phyloP scores from a whole-genome alignment of 2,888 invertebrate genomes.

The Margaritifera margaritifera region DNA sequence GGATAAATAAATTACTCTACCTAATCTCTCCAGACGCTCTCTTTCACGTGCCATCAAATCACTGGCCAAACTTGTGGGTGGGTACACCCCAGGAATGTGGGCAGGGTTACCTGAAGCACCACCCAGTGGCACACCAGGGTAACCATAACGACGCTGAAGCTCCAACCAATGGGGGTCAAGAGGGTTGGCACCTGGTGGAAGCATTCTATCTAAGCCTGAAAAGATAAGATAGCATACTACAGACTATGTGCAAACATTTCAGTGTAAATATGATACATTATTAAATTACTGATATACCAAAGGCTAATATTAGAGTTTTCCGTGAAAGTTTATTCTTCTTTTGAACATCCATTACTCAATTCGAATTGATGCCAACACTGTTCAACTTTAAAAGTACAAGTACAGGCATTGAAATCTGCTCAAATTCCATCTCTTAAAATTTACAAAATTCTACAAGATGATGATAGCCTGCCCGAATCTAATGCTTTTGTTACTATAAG shows the following conservation, averaged over 20 bases:
- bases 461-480: too few relatives aligned
- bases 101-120: constrained; percentile 74
- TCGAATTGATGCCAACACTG: too few relatives aligned
- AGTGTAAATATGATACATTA: not conserved
- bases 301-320: too few relatives aligned
- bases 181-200: constrained; percentile 60
- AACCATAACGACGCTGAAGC: constrained; percentile 79
- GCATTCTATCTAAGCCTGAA: constrained; percentile 63
- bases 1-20: constrained; percentile 28
- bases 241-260: not conserved
- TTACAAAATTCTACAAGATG: too few relatives aligned
- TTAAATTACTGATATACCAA: not conserved
- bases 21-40: constrained; percentile 84
- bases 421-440: too few relatives aligned
- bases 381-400: too few relatives aligned
- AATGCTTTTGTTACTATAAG: too few relatives aligned
- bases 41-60: constrained; percentile 86
- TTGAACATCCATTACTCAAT: too few relatives aligned
- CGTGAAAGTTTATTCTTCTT: too few relatives aligned
- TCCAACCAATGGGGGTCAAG: constrained; percentile 84
- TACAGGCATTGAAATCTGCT: too few relatives aligned
- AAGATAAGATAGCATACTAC: constrained; percentile 4
- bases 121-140: constrained; percentile 57
- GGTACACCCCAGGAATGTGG: constrained; percentile 70
- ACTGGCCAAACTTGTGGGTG: constrained; percentile 79